Evolutionary conservation across 1,140 invertebrate species (phyloP).

Genomic region (Aricia agestis): DNA sequence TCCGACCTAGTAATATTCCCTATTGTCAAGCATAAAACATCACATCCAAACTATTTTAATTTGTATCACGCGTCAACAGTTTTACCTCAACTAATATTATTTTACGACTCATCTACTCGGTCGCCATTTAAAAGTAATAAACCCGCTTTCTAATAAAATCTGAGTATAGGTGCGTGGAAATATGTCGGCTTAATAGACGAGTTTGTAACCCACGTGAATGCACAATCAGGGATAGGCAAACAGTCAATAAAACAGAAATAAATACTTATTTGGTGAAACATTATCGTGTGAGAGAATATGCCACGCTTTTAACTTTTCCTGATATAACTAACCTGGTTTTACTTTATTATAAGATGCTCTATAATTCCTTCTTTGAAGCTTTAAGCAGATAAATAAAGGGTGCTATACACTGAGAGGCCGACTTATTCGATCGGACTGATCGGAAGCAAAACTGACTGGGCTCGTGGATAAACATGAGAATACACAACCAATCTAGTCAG

Average conservation of each 20-base stretch:
- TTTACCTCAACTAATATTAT: slow-evolving; percentile 4
- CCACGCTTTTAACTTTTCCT: background rate
- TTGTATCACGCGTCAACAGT: background rate
- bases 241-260: background rate
- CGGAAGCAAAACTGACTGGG: too few relatives aligned
- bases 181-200: slow-evolving; percentile 56
- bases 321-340: too few relatives aligned
- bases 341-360: too few relatives aligned
- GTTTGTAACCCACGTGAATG: slow-evolving; percentile 26
- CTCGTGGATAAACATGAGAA: too few relatives aligned
- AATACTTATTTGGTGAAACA: background rate
- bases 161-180: slow-evolving; percentile 53
- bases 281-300: background rate
- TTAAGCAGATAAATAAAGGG: too few relatives aligned
- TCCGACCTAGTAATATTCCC: background rate
- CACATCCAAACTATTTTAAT: background rate
- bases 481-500: too few relatives aligned
- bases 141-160: slow-evolving; percentile 52
- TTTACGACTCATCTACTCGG: slow-evolving; percentile 36
- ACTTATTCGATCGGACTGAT: too few relatives aligned
- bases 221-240: slow-evolving; percentile 16
- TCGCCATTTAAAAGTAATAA: slow-evolving; percentile 64
- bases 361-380: too few relatives aligned
- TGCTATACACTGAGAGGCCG: too few relatives aligned
- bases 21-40: background rate